Conservation (phyloP, 2,113 vertebrate genomes). For the Hymenochirus boettgeri region DNA sequence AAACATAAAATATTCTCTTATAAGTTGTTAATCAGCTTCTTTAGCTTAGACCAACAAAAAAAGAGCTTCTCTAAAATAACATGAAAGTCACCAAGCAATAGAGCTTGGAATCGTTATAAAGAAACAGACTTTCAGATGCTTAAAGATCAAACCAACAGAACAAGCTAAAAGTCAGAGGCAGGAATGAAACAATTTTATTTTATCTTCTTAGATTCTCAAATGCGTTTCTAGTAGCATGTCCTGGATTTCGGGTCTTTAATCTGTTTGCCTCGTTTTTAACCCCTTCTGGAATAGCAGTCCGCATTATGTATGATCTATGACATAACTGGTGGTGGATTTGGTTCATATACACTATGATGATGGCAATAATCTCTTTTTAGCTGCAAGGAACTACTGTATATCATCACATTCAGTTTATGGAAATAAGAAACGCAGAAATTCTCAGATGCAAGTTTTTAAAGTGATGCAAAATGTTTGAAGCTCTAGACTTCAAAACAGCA, state of each 20-base stretch:
- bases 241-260: constrained; percentile 15
- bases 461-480: too few relatives aligned
- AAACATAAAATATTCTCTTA: constrained; percentile 4
- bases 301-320: too few relatives aligned
- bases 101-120: constrained; percentile 17
- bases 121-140: constrained; percentile 22
- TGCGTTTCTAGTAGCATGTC: constrained; percentile 10
- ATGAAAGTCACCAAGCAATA: constrained; percentile 5
- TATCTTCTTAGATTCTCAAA: constrained; percentile 16
- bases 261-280: too few relatives aligned
- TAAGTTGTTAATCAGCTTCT: constrained; percentile 9
- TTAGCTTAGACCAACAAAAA: background rate
- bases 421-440: too few relatives aligned
- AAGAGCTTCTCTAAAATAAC: constrained; percentile 10
- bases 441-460: too few relatives aligned
- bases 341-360: too few relatives aligned
- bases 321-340: too few relatives aligned
- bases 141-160: constrained; percentile 27
- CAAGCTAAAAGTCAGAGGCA: constrained; percentile 9
- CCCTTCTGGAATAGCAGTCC: too few relatives aligned
- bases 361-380: too few relatives aligned
- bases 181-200: constrained; percentile 20
- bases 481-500: too few relatives aligned
- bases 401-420: too few relatives aligned
- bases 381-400: too few relatives aligned